A percentile compares a stretch with the other conserved stretches of the same genome.
These are phyloP conservation scores for Blastobasis lacticolella DNA, from an alignment of 2,888 invertebrate genomes.

Conservation along the genomic window DNA sequence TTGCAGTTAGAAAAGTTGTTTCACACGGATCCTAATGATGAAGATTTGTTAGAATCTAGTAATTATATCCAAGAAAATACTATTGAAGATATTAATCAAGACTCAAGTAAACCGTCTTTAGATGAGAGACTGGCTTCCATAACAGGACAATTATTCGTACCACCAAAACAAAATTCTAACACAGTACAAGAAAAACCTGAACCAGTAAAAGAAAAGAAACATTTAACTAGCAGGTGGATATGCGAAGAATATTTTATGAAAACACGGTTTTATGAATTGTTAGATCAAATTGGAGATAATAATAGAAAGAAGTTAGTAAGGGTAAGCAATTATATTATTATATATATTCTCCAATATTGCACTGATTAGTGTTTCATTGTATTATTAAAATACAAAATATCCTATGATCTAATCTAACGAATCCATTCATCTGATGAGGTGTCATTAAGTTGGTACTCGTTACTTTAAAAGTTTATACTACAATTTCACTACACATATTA, in stretches of 20 bases:
- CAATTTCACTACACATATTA: too few relatives aligned
- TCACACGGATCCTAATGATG: constrained; percentile 49
- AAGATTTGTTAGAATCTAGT: constrained; percentile 46
- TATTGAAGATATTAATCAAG: background rate
- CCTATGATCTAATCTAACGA: too few relatives aligned
- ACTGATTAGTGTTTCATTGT: too few relatives aligned
- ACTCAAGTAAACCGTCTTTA: constrained; percentile 34
- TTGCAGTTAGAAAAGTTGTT: constrained; percentile 62
- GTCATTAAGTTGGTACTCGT: too few relatives aligned
- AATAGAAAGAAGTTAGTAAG: constrained; percentile 48
- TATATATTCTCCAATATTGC: too few relatives aligned
- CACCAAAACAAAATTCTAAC: constrained; percentile 24
- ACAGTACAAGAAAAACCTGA: constrained; percentile 21
- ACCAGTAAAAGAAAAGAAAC: constrained; percentile 23
- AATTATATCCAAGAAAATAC: background rate
- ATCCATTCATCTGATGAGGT: too few relatives aligned
- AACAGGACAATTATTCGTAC: constrained; percentile 32
- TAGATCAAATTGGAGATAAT: constrained; percentile 55
- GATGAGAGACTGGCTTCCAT: constrained; percentile 51
- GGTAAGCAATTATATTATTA: constrained; percentile 25
- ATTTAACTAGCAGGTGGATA: constrained; percentile 49
- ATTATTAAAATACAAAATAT: too few relatives aligned
- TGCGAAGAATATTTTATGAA: constrained; percentile 65
- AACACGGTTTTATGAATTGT: constrained; percentile 44
- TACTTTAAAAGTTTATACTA: too few relatives aligned